Evolutionary conservation across 1,140 invertebrate species (phyloP).

Genomic region (Leguminivora glycinivorella): DNA sequence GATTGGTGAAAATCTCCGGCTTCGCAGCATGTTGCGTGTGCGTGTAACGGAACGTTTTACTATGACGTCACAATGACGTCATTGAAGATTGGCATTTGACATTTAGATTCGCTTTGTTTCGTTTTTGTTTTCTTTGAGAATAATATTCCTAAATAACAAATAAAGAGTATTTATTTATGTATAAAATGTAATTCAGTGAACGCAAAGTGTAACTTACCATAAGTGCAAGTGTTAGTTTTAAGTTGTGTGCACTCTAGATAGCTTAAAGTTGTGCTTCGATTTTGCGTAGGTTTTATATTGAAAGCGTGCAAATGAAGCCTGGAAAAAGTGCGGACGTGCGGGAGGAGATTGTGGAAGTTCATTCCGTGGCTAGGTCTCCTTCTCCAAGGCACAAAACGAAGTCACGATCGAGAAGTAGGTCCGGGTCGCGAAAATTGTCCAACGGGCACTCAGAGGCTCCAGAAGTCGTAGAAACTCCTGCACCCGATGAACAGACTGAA

Average conservation of each 20-base stretch:
- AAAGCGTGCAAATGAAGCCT: conserved; percentile 58
- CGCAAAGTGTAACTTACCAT: neutral
- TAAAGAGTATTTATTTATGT: neutral
- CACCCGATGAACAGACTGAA: conserved; percentile 41
- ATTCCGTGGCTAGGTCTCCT: conserved; percentile 60
- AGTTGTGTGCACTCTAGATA: conserved; percentile 40
- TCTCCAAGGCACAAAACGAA: conserved; percentile 63
- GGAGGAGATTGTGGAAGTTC: conserved; percentile 69
- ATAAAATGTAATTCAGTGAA: neutral
- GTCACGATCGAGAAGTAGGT: conserved; percentile 52
- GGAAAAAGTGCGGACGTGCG: conserved; percentile 64
- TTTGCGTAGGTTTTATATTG: conserved; percentile 38
- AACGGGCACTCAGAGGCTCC: conserved; percentile 56
- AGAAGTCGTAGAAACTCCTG: conserved; percentile 39
- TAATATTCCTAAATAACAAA: neutral
- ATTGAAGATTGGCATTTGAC: conserved; percentile 49
- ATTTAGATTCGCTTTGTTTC: conserved; percentile 59
- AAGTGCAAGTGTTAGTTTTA: neutral
- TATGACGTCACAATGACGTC: conserved; percentile 70
- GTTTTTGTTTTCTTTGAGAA: conserved; percentile 26
- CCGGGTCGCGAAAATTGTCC: conserved; percentile 64
- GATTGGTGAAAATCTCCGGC: too few relatives aligned
- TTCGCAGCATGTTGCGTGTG: conserved; percentile 32
- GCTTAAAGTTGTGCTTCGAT: conserved; percentile 29
- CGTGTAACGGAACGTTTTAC: conserved; percentile 45